Base-by-base conservation (phyloP, 1,140 invertebrate genomes). In the Lutraria rhynchaena region DNA sequence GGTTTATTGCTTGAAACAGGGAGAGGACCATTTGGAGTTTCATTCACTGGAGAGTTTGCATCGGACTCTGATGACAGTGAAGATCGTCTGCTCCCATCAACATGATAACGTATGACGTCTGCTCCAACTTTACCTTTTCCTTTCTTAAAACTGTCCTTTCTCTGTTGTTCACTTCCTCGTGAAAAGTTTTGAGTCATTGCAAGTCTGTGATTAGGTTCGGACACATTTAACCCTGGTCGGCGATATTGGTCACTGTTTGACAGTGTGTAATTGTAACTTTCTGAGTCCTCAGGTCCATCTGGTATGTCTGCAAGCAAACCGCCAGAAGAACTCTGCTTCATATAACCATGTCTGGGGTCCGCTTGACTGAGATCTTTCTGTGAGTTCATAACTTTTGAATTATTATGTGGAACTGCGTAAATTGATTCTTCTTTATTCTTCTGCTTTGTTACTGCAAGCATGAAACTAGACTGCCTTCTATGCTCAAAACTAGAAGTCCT, bases 111-210 rank as follows among this genome's bases (percentile, higher is more conserved):
- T 13, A 91, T 88, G 22, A 91, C 82, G 85, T 91, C 90, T 24
- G 86, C 88, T 57, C 82, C 44, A 27, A 89, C 81, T 80, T 84
- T 88, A 7, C 84, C 86, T 65, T 89, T 88, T 1, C 84, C 86
- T 69, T 86, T 88, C 75, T 88, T 90, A 53, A 91, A 89, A 49
- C 87, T 90, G 2, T 91, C 89, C 81, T 88, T 89, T 63, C 87
- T 87, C 55, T 87, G 86, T 33, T 86, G 85, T 37, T 85, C 85
- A 53, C 57, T 53, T 27, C 55, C 81, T 22, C 85, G 60, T 31
- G 82, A 82, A 46, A 86, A 85, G 82, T 89, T 89, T 11, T 81
- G 85, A 17, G 88, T 82, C 55, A 89, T 5, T 27, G 86, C 86
- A 35, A 83, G 71, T 44, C 74, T 78, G 15, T 41, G 37, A 29